These are phyloP conservation scores for Pluvianellus socialis DNA, from an alignment of 2,113 vertebrate species.

Conservation along the genomic window DNA sequence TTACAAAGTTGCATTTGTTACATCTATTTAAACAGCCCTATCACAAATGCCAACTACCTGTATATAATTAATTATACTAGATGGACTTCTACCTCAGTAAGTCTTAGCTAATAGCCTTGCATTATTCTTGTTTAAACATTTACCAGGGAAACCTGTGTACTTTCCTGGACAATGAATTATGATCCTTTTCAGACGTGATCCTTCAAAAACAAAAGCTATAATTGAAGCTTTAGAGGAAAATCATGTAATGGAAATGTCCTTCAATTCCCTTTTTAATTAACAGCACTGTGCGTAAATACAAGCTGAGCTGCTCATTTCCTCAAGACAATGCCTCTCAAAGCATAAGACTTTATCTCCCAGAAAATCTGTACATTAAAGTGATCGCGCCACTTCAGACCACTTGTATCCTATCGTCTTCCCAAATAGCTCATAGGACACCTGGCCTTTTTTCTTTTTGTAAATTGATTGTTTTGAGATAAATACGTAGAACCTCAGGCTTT, in stretches of 20 bases:
- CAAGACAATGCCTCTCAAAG: neutral
- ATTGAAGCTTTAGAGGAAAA: conserved; percentile 36
- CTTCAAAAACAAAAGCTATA: conserved; percentile 35
- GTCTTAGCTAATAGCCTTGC: neutral
- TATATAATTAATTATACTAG: conserved; percentile 4
- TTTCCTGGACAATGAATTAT: conserved; percentile 23
- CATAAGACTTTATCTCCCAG: neutral
- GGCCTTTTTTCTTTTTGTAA: neutral
- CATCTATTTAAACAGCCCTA: neutral
- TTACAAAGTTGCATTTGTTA: neutral
- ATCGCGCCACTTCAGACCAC: neutral
- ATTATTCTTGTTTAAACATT: conserved; percentile 48
- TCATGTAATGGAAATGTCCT: conserved; percentile 6
- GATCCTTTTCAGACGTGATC: conserved; percentile 17
- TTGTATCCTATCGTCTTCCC: neutral
- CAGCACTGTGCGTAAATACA: neutral
- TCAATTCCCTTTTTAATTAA: conserved; percentile 34
- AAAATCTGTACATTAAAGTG: neutral
- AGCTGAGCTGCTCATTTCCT: conserved; percentile 2
- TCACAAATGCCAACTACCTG: conserved; percentile 10
- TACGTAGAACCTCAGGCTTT: neutral
- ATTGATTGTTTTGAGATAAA: neutral
- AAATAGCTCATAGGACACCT: neutral
- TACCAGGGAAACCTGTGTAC: conserved; percentile 5
- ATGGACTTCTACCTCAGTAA: neutral